Percentiles rank a stretch among this genome's conserved stretches.
Conservation (phyloP, 2,888 invertebrate genomes). For the Psococerastis gibbosa region DNA sequence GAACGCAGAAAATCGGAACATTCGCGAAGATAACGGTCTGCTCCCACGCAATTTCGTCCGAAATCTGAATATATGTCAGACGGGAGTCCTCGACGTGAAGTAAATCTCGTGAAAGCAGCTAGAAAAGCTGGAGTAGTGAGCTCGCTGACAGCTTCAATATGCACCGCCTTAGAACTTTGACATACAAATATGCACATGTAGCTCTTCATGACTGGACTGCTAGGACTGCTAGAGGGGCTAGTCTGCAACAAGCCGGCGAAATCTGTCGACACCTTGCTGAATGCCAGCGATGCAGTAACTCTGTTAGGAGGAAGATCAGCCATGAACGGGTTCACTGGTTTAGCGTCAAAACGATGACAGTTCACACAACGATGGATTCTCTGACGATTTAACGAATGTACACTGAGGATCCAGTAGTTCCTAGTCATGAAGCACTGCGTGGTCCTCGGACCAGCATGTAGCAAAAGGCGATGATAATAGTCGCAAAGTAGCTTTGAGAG, state of each 20-base stretch:
- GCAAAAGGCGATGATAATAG: neutral
- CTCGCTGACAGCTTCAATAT: too few relatives aligned
- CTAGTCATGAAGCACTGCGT: neutral
- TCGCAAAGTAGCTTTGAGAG: neutral
- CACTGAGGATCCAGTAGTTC: neutral
- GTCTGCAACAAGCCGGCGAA: neutral
- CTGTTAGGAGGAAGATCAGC: neutral
- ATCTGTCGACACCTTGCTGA: neutral
- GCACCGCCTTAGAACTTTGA: too few relatives aligned
- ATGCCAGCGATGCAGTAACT: neutral
- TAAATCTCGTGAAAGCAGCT: neutral
- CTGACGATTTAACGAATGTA: neutral
- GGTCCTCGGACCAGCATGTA: neutral
- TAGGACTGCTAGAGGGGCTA: neutral
- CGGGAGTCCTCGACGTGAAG: neutral
- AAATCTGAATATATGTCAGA: constrained; percentile 4
- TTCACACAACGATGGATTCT: neutral
- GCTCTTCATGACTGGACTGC: neutral
- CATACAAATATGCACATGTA: neutral
- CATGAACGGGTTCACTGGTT: constrained; percentile 9
- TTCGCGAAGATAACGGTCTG: neutral
- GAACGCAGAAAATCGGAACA: neutral
- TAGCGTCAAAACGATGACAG: constrained; percentile 7
- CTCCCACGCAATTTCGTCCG: constrained; percentile 2
- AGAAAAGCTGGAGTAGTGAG: neutral